Conservation (phyloP, 2,113 vertebrate species). For the Rhineura floridana region DNA sequence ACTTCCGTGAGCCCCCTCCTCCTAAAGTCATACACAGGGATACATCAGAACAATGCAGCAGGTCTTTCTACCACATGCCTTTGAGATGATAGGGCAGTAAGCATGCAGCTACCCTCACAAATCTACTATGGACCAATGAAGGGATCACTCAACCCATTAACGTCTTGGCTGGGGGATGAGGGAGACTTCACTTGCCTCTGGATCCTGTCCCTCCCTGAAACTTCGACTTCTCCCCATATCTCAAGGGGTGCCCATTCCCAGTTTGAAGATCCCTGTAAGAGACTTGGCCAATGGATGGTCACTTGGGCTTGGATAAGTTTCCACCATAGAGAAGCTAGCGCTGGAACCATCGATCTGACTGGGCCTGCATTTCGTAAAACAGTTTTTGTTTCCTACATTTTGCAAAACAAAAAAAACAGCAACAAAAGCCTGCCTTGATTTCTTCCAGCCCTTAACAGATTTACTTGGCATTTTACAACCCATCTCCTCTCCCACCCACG, state of each 20-base stretch:
- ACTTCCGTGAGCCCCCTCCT: too few relatives aligned
- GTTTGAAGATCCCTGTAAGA: not conserved
- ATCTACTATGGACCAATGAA: too few relatives aligned
- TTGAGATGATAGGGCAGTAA: too few relatives aligned
- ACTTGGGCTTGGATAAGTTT: not conserved
- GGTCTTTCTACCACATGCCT: not conserved
- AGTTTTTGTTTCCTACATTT: not conserved
- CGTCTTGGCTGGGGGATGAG: not conserved
- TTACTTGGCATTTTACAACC: not conserved
- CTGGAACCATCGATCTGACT: constrained; percentile 31
- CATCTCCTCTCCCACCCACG: not conserved
- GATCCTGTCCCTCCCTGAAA: not conserved
- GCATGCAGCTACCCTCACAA: not conserved
- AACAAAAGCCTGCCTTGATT: not conserved
- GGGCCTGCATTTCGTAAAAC: not conserved
- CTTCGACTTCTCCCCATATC: not conserved
- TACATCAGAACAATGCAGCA: not conserved
- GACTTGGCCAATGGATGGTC: not conserved
- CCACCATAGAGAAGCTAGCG: constrained; percentile 22
- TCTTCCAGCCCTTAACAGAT: constrained; percentile 17
- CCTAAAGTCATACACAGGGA: not conserved
- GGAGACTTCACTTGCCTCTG: not conserved
- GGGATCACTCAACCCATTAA: not conserved
- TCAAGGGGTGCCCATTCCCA: too few relatives aligned
- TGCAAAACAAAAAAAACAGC: not conserved